Evolutionary conservation across 1,140 invertebrate species (phyloP).

Genomic region (Aphidius gifuensis): DNA sequence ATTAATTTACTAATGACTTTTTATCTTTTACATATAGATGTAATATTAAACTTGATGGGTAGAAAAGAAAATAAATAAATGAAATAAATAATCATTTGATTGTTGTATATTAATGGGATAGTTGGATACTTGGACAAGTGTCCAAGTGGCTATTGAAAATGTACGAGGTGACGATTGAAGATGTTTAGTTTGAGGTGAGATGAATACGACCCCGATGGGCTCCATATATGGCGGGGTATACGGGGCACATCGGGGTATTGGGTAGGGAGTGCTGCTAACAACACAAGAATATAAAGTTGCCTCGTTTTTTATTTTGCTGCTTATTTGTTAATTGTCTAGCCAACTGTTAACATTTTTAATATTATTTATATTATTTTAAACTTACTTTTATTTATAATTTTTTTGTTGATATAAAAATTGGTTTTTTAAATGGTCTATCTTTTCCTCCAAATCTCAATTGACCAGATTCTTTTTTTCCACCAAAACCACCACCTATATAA

Average conservation of each 20-base stretch:
- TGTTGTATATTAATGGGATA: no score
- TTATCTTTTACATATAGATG: no score
- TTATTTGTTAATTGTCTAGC: slow-evolving; percentile 7
- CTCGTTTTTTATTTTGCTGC: slow-evolving; percentile 7
- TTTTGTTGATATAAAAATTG: slow-evolving; percentile 46
- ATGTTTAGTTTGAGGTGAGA: slow-evolving; percentile 5
- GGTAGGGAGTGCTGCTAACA: slow-evolving; percentile 37
- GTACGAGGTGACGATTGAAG: not conserved
- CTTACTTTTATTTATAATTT: not conserved
- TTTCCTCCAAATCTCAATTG: slow-evolving; percentile 83
- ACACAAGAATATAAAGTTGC: slow-evolving; percentile 26
- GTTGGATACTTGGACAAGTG: no score
- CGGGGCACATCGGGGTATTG: slow-evolving; percentile 15
- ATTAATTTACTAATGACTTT: no score
- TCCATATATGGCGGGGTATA: slow-evolving; percentile 45
- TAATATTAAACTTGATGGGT: no score
- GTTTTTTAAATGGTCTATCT: slow-evolving; percentile 71
- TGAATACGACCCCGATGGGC: slow-evolving; percentile 28
- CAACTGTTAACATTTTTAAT: slow-evolving; percentile 4
- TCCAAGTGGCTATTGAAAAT: no score
- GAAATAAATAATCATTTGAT: no score
- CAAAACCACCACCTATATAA: slow-evolving; percentile 72
- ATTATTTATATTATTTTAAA: not conserved
- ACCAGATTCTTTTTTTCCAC: slow-evolving; percentile 83
- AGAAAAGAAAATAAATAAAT: no score